phyloP scores from a whole-genome alignment of 2,113 vertebrate species.

The Elachura formosa region DNA sequence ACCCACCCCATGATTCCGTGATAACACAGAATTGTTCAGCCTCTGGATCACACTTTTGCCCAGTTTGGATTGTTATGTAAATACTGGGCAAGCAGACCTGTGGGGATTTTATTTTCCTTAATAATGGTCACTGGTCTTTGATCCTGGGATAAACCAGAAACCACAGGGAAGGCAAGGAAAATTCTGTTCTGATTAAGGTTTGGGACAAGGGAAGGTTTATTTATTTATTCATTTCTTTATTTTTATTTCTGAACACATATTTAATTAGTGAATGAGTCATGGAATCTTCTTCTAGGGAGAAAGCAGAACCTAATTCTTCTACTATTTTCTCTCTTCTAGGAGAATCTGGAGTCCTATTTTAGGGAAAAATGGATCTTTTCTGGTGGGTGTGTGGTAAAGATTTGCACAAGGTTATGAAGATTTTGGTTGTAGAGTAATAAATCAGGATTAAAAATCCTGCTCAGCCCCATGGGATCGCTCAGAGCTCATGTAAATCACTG shows the following conservation, averaged over 20 bases:
- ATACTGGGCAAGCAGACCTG: background rate
- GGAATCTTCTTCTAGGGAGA: background rate
- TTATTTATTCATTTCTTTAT: background rate
- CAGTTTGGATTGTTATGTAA: background rate
- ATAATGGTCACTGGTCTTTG: background rate
- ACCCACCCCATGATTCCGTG: rapidly evolving
- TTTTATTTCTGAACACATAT: background rate
- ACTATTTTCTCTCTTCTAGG: background rate
- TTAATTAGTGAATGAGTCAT: background rate
- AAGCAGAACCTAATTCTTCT: background rate
- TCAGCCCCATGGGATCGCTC: background rate
- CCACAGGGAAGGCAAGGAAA: background rate
- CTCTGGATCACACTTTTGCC: background rate
- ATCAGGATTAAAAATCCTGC: too few species aligned
- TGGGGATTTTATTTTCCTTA: background rate
- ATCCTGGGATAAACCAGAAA: background rate
- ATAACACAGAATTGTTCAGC: background rate
- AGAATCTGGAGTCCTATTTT: background rate
- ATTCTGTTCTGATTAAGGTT: background rate
- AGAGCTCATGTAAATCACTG: background rate
- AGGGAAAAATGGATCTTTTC: background rate
- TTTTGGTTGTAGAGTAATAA: background rate
- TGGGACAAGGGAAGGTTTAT: background rate
- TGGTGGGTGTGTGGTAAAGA: rapidly evolving
- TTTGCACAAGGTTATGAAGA: background rate